These are phyloP conservation scores for Panthera leo DNA, from an alignment of 2,113 vertebrate genomes.

Conservation along the genomic window DNA sequence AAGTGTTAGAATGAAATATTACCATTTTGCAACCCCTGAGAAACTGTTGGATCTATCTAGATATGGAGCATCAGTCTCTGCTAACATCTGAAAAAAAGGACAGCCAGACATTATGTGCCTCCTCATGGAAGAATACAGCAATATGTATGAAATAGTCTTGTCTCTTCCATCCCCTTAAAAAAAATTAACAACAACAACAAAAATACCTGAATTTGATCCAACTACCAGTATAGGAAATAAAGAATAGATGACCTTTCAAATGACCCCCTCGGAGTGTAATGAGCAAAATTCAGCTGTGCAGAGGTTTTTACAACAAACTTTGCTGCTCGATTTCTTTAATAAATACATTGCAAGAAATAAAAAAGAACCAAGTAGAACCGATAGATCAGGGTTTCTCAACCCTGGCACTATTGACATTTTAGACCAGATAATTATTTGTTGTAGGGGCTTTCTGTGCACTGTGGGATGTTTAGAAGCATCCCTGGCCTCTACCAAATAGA, in stretches of 20 bases:
- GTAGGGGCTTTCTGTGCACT: neutral
- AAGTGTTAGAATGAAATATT: neutral
- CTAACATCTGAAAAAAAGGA: neutral
- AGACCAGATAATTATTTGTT: neutral
- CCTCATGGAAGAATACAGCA: neutral
- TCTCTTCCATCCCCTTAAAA: neutral
- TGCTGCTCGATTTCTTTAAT: neutral
- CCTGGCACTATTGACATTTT: neutral
- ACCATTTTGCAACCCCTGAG: neutral
- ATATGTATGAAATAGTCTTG: neutral
- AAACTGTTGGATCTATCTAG: neutral
- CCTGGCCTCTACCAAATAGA: neutral
- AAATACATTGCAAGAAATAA: neutral
- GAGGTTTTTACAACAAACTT: neutral
- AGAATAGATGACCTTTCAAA: neutral
- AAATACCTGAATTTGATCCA: neutral
- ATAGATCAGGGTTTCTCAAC: neutral
- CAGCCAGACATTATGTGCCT: neutral
- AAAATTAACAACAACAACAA: neutral
- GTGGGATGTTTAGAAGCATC: neutral
- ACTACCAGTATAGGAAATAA: neutral
- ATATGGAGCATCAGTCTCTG: neutral
- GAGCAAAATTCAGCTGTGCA: neutral
- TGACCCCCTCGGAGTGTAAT: neutral
- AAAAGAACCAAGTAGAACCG: neutral